Base-by-base conservation (phyloP, 2,888 invertebrate genomes). In the Amiota mariae region DNA sequence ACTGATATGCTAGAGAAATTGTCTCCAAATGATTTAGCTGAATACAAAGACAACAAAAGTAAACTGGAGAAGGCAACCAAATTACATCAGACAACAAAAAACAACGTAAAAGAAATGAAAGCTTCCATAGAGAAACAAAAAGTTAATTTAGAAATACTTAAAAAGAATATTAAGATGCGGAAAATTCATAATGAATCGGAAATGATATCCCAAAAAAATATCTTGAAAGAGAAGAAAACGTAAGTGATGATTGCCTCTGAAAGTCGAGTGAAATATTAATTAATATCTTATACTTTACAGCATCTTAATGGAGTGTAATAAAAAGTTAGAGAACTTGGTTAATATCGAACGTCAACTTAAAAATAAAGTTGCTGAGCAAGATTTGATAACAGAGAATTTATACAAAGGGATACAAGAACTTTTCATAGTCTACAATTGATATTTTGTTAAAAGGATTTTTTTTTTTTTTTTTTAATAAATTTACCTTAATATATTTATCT, bases 1-100 rank as follows among this genome's bases (percentile, higher is more conserved):
- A 80, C 81, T 12, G 77, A 79, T 15, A 56, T 77, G 0, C 46
- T 73, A 8, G 78, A 82, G 8, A 74, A 80, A 8, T 36, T 87
- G 9, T 79, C 82, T 0, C 48, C 75, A 0, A 72, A 75, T 2
- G 4, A 77, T 3, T 18, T 87, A 1, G 54, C 54, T 24, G 51
- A 72, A n/a, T 36, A 20, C 15, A 66, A 73, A 20, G 73, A 64
- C 47, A 66, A 57, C 51, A n/a, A 24, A 13, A 77, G 76, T 15
- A 18, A 51, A 68, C 61, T 72, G 1, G 73, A 74, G 8, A 79
- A 63, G 77, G 81, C 24, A 68, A 73, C 0, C 18, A 77, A 54
- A 18, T 54, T 51, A 24, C 36, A 15, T 1, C 51, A 4, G 0
- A 18, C 0, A 51, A 76, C 10, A 36, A 73, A 59, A 59, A 59